Evolutionary conservation across 2,113 vertebrate species (phyloP).

Genomic region (Hippocampus abdominalis): DNA sequence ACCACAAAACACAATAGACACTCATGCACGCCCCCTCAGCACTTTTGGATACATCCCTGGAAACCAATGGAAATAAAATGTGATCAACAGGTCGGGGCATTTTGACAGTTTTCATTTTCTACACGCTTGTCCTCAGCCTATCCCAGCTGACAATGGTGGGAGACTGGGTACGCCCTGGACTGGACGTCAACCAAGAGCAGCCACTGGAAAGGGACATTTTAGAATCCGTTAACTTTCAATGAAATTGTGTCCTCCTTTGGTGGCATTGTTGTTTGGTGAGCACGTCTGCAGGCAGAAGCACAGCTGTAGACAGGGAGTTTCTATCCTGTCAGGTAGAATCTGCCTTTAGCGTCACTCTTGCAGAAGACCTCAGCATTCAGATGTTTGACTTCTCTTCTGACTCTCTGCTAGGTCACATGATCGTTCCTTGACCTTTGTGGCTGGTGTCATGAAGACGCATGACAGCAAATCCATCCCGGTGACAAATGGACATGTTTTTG

Average conservation of each 20-base stretch:
- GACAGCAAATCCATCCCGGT: conserved; percentile 59
- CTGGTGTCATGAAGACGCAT: conserved; percentile 38
- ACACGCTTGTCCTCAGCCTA: not conserved
- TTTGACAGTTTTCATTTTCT: not conserved
- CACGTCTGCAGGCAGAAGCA: conserved; percentile 8
- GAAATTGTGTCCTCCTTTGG: not conserved
- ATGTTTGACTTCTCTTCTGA: conserved; percentile 33
- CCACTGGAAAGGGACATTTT: not conserved
- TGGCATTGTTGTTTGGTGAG: conserved; percentile 4
- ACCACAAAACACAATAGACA: not conserved
- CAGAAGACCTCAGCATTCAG: conserved; percentile 26
- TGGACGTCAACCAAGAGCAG: not conserved
- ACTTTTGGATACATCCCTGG: not conserved
- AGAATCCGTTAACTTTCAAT: not conserved
- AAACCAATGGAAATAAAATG: not conserved
- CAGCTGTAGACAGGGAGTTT: conserved; percentile 4
- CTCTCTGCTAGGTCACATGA: conserved; percentile 32
- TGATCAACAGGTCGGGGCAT: not conserved
- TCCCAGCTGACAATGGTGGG: not conserved
- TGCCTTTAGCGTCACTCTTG: conserved; percentile 3
- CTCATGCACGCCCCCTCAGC: not conserved
- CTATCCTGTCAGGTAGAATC: conserved; percentile 18
- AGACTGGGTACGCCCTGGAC: not conserved
- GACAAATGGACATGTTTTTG: conserved; percentile 50
- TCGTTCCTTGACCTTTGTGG: conserved; percentile 52